phyloP scores from a whole-genome alignment of 2,888 invertebrate genomes.

The Chromoteleia sp. region DNA sequence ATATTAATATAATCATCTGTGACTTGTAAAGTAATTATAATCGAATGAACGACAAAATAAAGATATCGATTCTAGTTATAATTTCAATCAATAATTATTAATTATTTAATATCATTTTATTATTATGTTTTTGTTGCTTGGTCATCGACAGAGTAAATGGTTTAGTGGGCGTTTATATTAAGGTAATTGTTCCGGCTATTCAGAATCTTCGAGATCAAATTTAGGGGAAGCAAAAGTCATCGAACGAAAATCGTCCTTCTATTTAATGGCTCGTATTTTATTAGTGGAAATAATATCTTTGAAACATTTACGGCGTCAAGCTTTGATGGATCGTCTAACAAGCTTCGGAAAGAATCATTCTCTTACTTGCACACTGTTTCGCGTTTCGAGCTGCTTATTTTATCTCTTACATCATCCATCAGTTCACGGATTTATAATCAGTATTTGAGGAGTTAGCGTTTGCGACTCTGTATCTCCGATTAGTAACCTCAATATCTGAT shows the following conservation, averaged over 20 bases:
- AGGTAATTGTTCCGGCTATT: neutral
- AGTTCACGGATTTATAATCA: neutral
- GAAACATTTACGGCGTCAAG: no score
- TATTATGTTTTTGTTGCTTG: neutral
- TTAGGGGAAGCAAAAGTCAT: slow-evolving; percentile 1
- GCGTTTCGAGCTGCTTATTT: slow-evolving; percentile 11
- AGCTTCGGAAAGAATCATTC: neutral
- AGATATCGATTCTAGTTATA: no score
- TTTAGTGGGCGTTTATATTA: neutral
- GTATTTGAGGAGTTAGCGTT: neutral
- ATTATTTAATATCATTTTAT: neutral
- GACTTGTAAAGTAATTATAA: no score
- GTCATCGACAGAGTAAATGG: neutral
- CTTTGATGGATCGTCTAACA: neutral
- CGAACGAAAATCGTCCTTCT: neutral
- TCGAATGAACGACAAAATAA: no score
- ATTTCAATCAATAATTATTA: neutral
- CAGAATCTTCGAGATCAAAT: neutral
- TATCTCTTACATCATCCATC: slow-evolving; percentile 18
- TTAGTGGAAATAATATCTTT: neutral
- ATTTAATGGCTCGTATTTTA: neutral
- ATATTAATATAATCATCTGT: no score
- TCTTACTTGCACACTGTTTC: neutral
- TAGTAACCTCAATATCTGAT: neutral
- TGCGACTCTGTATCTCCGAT: neutral